Conservation (phyloP, 1,140 invertebrate species). For the Drosophila auraria region DNA sequence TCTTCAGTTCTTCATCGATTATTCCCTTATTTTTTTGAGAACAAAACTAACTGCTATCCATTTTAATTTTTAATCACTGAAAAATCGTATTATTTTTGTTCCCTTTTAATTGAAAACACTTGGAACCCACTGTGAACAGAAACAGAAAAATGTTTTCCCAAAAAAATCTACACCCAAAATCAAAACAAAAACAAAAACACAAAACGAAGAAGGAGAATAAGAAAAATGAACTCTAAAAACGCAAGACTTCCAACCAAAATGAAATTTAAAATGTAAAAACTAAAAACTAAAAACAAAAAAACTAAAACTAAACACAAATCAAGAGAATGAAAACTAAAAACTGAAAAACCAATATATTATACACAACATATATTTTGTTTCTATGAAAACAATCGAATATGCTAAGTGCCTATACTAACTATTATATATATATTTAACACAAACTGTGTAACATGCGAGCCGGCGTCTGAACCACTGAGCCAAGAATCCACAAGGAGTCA, state of each 20-base stretch:
- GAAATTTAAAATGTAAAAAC: conserved; percentile 49
- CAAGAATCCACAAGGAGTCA: conserved; percentile 24
- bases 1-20: conserved; percentile 12
- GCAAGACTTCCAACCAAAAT: conserved; percentile 70
- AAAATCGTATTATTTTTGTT: conserved; percentile 28
- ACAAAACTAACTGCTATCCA: conserved; percentile 33
- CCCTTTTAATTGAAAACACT: conserved; percentile 12
- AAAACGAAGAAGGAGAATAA: conserved; percentile 38
- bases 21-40: conserved; percentile 27
- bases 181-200: conserved; percentile 25
- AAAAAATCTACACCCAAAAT: conserved; percentile 36
- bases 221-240: conserved; percentile 50
- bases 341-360: conserved; percentile 52
- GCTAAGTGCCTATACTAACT: conserved; percentile 82
- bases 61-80: conserved; percentile 7
- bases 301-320: conserved; percentile 6
- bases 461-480: conserved; percentile 38
- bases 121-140: conserved; percentile 43
- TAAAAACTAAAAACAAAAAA: conserved; percentile 21
- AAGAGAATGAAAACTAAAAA: conserved; percentile 41
- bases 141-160: conserved; percentile 27
- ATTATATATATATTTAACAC: conserved; percentile 39
- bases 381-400: conserved; percentile 82
- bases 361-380: conserved; percentile 76
- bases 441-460: conserved; percentile 35